These are phyloP conservation scores for Trichomycterus rosablanca DNA, from an alignment of 2,113 vertebrate species.

Conservation along the genomic window DNA sequence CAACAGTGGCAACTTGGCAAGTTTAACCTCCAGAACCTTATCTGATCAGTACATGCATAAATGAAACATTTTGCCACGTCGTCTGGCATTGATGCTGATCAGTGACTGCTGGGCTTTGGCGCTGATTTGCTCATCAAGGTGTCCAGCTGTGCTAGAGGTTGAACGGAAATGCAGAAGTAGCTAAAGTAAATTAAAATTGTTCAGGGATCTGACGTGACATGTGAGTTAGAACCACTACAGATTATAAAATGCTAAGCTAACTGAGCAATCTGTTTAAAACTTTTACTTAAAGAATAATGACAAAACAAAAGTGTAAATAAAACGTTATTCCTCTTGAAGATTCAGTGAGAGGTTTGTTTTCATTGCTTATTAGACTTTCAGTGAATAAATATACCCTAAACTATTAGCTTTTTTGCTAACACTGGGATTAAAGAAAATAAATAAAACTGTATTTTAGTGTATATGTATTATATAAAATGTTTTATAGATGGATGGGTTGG, in stretches of 20 bases:
- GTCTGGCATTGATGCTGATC: background rate
- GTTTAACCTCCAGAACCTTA: too few relatives aligned
- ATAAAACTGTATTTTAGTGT: too few relatives aligned
- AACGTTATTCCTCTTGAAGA: too few relatives aligned
- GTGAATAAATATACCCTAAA: too few relatives aligned
- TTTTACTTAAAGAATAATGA: background rate
- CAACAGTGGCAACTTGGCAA: too few relatives aligned
- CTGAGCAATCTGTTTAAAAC: background rate
- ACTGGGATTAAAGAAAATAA: too few relatives aligned
- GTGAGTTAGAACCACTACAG: background rate
- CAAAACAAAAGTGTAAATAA: background rate
- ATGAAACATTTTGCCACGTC: constrained; percentile 68
- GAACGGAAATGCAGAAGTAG: constrained; percentile 24
- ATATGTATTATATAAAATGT: too few relatives aligned
- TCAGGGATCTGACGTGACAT: background rate
- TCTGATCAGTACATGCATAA: too few relatives aligned
- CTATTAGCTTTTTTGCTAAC: too few relatives aligned
- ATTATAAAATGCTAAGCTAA: background rate
- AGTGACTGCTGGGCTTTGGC: background rate
- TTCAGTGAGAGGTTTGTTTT: too few relatives aligned
- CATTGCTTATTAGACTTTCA: too few relatives aligned
- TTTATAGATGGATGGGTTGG: too few relatives aligned
- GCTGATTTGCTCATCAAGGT: constrained; percentile 23
- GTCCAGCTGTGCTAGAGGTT: constrained; percentile 26
- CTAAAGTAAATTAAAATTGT: background rate